Evolutionary conservation across 1,140 invertebrate species (phyloP), one percentile per base, ranked within the genome.

Genomic region (Arctopsyche grandis): DNA sequence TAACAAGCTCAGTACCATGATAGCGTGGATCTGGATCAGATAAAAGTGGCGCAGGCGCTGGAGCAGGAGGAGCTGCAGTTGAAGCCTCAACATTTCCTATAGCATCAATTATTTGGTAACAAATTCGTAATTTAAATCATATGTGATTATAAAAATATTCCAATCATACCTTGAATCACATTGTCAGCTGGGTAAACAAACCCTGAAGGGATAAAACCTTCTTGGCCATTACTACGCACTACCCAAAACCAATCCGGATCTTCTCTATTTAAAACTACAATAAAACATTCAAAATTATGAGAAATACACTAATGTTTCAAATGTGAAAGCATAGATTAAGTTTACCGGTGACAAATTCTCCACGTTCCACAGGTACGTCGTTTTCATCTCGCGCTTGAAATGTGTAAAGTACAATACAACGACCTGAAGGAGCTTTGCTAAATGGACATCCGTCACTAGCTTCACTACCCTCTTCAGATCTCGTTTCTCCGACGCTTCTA

Each of bases 161-260:
- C 43, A 29, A 5, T 70, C 75, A 85, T 88, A 92, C 92, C 90
- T 90, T 95, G 93, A 74, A 94, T 91, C 44, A 95, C 93, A 88
- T 93, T 91, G 83, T 94, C 92, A 56, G 93, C 95, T 5, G 96
- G 96, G 89, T 97, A 98, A 0, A 98, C 94, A 86, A 97, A 98
- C n/a, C 94, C 95, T 29, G 94, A 94, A 7, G 97, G 97, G 29
- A 98, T 96, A 87, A 99, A 99, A 10, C 97, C 97, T 88, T 98
- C 97, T 84, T 97, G 94, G 0, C 95, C 95, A 86, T 98, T 96
- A 83, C 94, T 95, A 78, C 95, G 90, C 21, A 97, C 92, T 48
- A 98, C 95, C 97, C 97, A 98, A 85, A 95, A 97, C 97, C 97
- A 98, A 85, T 98, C 96, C 0, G 95, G 93, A 88, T 98, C 97